Conservation (phyloP, 2,797 vertebrate genomes). For the Huso huso region DNA sequence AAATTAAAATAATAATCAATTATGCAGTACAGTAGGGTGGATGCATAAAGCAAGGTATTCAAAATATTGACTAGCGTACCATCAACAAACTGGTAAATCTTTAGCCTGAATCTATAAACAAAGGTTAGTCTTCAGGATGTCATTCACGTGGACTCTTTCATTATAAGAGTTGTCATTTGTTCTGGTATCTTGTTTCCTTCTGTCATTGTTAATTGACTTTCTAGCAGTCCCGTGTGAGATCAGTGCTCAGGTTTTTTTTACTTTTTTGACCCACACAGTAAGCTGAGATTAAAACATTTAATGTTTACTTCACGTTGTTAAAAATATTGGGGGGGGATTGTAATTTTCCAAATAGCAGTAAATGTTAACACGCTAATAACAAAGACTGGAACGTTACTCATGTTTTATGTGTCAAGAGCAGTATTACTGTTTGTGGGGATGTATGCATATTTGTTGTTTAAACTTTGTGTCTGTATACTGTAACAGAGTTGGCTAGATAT, state of each 20-base stretch:
- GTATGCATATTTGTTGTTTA: conserved; percentile 46
- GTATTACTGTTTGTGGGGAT: conserved; percentile 32
- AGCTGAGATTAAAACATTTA: conserved; percentile 1
- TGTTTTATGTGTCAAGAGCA: conserved; percentile 11
- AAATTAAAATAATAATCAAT: no score
- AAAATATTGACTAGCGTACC: no score
- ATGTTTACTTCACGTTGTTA: neutral
- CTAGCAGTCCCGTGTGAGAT: conserved; percentile 15
- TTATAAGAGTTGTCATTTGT: neutral
- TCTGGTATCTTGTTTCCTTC: neutral
- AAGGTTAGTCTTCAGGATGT: neutral
- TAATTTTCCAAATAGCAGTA: conserved; percentile 1
- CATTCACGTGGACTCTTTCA: neutral
- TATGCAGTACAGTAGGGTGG: no score
- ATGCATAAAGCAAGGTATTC: no score
- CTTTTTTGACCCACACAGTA: neutral
- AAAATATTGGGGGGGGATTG: neutral
- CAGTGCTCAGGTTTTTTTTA: conserved; percentile 27
- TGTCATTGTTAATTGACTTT: conserved; percentile 10
- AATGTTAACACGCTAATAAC: conserved; percentile 6
- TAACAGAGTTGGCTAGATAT: conserved; percentile 59
- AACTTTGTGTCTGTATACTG: conserved; percentile 51
- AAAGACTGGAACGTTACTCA: conserved; percentile 15
- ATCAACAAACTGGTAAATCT: no score
- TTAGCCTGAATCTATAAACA: neutral